Evolutionary conservation across 2,888 invertebrate genomes (phyloP), one percentile per base, ranked within the genome.

Genomic region (Mamestra brassicae): DNA sequence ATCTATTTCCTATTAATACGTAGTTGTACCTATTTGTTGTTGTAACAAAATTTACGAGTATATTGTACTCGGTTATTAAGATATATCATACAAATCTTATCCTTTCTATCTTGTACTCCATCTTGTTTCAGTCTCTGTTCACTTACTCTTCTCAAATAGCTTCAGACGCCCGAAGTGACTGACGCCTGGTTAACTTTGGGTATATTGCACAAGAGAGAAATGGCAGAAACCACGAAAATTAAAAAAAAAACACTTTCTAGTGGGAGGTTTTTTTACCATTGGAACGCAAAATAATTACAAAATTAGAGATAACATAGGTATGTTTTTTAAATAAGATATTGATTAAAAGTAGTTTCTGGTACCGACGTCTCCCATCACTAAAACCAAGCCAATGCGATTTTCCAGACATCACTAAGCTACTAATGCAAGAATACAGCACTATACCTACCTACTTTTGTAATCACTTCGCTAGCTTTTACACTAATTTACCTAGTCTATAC

Each of bases 381-480:
- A 17, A 26, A 8, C 4, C 15, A 3, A 67, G 42, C 63, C 45
- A 77, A 64, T 45, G 58, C 62, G 54, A 69, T 74, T 81, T 58
- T 74, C 66, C 26, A 83, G 62, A 83, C 74, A 17, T 67, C 66
- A 67, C 74, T 78, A 81, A 83, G 74, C 83, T 83, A 70, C 58
- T 50, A 57, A 58, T 60, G 74, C 74, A 74, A 10, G 67, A 15
- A 73, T 71, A 73, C 69, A 55, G 42, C 58, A 76, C 67, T 80
- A 79, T 72, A 84, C 74, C 55, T 26, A 26, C 1, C 69, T 58
- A 57, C 55, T 80, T 76, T 64, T 71, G 68, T 76, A 65, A 79
- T 74, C 54, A 84, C 36, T 70, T 66, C 34, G 69, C 63, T 55
- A 70, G 73, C 52, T 73, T 74, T 82, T 62, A 76, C 61, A 71